phyloP scores from a whole-genome alignment of 2,113 vertebrate genomes.

The Gracilinanus agilis region DNA sequence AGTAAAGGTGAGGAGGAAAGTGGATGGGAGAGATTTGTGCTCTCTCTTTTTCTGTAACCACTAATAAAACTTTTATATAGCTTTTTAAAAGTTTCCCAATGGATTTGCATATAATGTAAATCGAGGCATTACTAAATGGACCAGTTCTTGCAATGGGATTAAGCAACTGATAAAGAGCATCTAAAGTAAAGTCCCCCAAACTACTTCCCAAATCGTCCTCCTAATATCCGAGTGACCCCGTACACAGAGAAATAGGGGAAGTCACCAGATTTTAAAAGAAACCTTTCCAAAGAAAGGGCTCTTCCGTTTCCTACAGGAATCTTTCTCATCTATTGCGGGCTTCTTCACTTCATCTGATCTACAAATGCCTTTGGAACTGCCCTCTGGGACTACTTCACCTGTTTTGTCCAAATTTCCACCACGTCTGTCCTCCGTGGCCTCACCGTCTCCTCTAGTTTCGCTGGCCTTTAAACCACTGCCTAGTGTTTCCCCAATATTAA shows the following conservation, averaged over 20 bases:
- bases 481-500: slow-evolving; percentile 53
- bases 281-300: background rate
- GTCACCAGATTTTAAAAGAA: background rate
- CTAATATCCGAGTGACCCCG: background rate
- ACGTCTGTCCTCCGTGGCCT: background rate
- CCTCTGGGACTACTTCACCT: background rate
- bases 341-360: background rate
- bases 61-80: background rate
- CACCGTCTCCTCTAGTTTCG: slow-evolving; percentile 46
- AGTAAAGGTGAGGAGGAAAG: background rate
- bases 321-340: background rate
- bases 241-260: background rate
- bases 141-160: background rate
- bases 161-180: background rate
- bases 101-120: background rate
- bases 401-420: background rate
- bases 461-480: slow-evolving; percentile 41
- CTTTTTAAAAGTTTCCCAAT: background rate
- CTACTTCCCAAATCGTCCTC: background rate
- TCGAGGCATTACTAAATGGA: background rate
- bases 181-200: background rate
- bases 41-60: background rate
- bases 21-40: background rate
- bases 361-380: accelerated
- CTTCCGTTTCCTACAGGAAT: background rate